Evolutionary conservation across 2,797 vertebrate genomes (phyloP).

Genomic region (Enteromius anoplus): DNA sequence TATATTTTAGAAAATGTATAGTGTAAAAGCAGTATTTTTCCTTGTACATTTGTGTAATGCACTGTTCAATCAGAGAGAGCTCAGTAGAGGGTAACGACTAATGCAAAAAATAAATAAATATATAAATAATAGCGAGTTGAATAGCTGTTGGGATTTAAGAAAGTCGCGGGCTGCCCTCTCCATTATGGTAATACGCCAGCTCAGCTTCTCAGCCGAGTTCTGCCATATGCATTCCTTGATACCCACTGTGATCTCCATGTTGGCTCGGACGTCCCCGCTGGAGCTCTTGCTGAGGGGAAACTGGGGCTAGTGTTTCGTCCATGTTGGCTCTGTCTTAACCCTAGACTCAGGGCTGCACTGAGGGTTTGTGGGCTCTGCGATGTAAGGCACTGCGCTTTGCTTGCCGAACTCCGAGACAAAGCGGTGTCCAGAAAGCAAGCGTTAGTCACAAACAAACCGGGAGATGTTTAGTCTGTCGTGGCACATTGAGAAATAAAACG

Average conservation of each 20-base stretch:
- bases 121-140: conserved; percentile 50
- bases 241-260: conserved; percentile 89
- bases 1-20: conserved; percentile 99
- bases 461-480: conserved; percentile 59
- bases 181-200: conserved; percentile 61
- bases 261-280: conserved; percentile 71
- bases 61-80: conserved; percentile 85
- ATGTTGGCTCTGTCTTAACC: conserved; percentile 58
- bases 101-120: conserved; percentile 69
- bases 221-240: conserved; percentile 89
- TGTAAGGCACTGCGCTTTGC: conserved; percentile 76
- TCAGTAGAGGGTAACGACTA: conserved; percentile 82
- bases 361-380: conserved; percentile 56
- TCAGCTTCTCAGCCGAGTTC: conserved; percentile 72
- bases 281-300: conserved; percentile 74
- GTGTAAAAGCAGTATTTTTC: conserved; percentile 95
- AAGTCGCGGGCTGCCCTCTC: conserved; percentile 67
- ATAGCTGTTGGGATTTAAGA: conserved; percentile 54
- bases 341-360: conserved; percentile 62
- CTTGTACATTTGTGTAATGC: conserved; percentile 96
- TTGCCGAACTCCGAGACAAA: conserved; percentile 76
- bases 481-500: conserved; percentile 79
- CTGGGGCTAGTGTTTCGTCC: conserved; percentile 60
- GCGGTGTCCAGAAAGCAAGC: conserved; percentile 43
- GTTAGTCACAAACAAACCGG: conserved; percentile 50